Evolutionary conservation across 2,888 invertebrate species (phyloP), one percentile per base, ranked within the genome.

Genomic region (Sepioteuthis lessoniana): DNA sequence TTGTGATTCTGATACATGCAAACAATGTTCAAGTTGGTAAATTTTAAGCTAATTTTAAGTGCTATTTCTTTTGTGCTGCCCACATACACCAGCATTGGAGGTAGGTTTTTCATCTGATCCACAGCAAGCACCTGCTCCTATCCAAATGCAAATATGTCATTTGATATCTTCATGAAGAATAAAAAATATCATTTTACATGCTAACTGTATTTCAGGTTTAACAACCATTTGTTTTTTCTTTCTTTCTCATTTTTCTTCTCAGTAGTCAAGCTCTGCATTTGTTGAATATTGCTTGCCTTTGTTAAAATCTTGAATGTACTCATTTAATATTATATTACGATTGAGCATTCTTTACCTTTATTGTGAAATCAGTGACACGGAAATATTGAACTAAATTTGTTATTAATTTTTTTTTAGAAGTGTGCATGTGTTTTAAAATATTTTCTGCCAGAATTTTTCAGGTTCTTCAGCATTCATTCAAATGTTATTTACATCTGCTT

Each of bases 61-160:
- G n/a, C n/a, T n/a, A 76, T 76, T 76, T 76, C 76, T 76, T 76
- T 76, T 76, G 76, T 76, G n/a, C 76, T 76, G n/a, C 76, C n/a
- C 76, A 1, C 76, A 13, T 76, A n/a, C 76, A 76, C n/a, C 76
- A n/a, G 76, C n/a, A 76, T 76, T n/a, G 1, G 76, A 76, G 76
- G 76, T 76, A 76, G 76, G 76, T 76, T 76, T 76, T 35, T n/a
- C 4, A 76, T 76, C 76, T 16, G 13, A 76, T 76, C 76, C n/a
- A 76, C 76, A 76, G 76, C 25, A 16, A 25, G 50, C 76, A n/a
- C 76, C 76, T 16, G n/a, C n/a, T 76, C 76, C 35, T n/a, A 35
- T 35, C n/a, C 7, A n/a, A 76, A 76, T 35, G 76, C 8, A n/a
- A 76, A n/a, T 31, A 76, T 76, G 10, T 76, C n/a, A 76, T n/a